Evolutionary conservation across 2,888 invertebrate species (phyloP).

Genomic region (Pristionchus mayeri): DNA sequence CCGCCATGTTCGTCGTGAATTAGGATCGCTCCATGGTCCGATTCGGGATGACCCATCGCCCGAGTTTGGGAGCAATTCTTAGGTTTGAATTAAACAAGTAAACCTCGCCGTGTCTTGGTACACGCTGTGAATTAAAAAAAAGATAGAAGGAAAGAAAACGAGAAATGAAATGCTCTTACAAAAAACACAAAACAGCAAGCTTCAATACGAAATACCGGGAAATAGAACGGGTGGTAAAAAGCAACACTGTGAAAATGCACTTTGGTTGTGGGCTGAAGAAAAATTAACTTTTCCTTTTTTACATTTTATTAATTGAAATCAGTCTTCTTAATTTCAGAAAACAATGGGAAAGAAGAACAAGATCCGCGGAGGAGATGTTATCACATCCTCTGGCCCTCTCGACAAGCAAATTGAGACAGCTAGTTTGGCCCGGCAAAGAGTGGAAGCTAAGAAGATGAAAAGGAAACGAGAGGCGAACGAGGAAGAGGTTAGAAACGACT

Average conservation of each 20-base stretch:
- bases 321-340: conserved; percentile 24
- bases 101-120: background rate
- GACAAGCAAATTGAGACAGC: conserved; percentile 67
- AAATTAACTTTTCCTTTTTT: background rate
- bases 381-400: conserved; percentile 63
- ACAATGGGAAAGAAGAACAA: conserved; percentile 66
- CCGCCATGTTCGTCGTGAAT: conserved; percentile 44
- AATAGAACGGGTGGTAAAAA: background rate
- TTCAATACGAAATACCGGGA: conserved; percentile 19
- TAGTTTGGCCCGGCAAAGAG: conserved; percentile 61
- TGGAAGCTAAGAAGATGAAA: conserved; percentile 60
- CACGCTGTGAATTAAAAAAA: background rate
- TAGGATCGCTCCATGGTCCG: background rate
- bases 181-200: conserved; percentile 7
- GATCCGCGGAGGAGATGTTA: conserved; percentile 64
- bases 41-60: conserved; percentile 23
- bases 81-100: background rate
- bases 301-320: background rate
- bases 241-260: background rate
- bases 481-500: conserved; percentile 52
- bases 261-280: background rate
- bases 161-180: background rate
- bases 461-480: conserved; percentile 57
- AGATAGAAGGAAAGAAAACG: background rate
- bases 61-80: background rate